These are phyloP conservation scores for Babylonia areolata DNA, from an alignment of 1,140 invertebrate species.

Conservation along the genomic window DNA sequence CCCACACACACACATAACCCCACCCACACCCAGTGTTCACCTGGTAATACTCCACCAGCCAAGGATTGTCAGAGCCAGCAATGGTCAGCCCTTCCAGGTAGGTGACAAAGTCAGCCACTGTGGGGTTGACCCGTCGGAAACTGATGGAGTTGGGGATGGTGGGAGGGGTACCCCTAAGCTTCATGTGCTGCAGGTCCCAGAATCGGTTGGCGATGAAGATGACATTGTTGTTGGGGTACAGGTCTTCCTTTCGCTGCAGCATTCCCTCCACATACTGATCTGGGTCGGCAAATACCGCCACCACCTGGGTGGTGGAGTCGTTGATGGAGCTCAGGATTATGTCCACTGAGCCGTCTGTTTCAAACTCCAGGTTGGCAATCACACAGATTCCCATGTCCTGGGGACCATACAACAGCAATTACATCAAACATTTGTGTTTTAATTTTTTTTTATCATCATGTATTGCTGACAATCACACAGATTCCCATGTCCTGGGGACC, in stretches of 20 bases:
- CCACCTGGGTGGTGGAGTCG: slow-evolving; percentile 61
- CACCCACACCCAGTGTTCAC: no score
- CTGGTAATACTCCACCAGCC: slow-evolving; percentile 69
- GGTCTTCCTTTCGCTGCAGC: slow-evolving; percentile 50
- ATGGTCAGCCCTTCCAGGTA: slow-evolving; percentile 40
- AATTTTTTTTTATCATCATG: no score
- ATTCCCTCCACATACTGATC: slow-evolving; percentile 61
- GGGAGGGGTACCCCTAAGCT: not conserved
- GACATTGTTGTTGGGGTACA: slow-evolving; percentile 35
- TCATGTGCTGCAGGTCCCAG: slow-evolving; percentile 39
- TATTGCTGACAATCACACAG: slow-evolving; percentile 61
- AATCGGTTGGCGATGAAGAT: slow-evolving; percentile 64
- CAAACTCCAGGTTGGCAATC: slow-evolving; percentile 68
- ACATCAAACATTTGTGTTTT: no score
- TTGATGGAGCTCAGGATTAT: slow-evolving; percentile 59
- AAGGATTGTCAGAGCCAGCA: slow-evolving; percentile 55
- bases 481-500: slow-evolving; percentile 56
- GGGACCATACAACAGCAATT: slow-evolving; percentile 29
- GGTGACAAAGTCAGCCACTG: slow-evolving; percentile 41
- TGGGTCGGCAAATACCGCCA: slow-evolving; percentile 68
- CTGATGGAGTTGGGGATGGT: slow-evolving; percentile 38
- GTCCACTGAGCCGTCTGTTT: slow-evolving; percentile 62
- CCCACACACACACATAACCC: no score
- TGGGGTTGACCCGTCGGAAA: slow-evolving; percentile 44
- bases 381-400: slow-evolving; percentile 64